Percentiles rank a stretch among this genome's conserved stretches.
phyloP scores from a whole-genome alignment of 1,140 invertebrate genomes.

The Laupala kohalensis region DNA sequence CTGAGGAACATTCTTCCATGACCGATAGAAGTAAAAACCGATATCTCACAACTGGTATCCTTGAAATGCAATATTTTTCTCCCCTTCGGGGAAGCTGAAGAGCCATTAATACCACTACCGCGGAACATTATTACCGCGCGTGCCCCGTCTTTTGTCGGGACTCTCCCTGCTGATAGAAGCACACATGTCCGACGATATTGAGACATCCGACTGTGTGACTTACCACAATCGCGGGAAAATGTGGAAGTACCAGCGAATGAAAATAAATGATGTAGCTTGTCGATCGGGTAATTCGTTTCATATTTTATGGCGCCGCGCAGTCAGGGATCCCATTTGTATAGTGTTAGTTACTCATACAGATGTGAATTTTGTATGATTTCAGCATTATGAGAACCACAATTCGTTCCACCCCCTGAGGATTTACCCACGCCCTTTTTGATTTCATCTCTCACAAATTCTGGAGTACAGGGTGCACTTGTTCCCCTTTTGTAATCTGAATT shows the following conservation, averaged over 20 bases:
- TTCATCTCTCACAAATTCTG: too few species aligned
- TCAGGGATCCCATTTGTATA: not conserved
- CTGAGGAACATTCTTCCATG: too few species aligned
- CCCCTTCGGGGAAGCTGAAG: too few species aligned
- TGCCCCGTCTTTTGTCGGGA: not conserved
- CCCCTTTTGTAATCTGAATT: too few species aligned
- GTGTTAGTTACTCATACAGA: not conserved
- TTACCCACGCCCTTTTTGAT: not conserved
- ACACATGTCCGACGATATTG: not conserved
- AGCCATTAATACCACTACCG: too few species aligned
- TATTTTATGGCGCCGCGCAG: not conserved
- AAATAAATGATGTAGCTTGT: not conserved
- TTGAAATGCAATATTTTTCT: not conserved
- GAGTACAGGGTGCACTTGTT: too few species aligned
- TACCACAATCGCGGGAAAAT: not conserved
- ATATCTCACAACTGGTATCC: too few species aligned
- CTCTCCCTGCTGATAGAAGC: too few species aligned
- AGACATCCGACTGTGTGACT: not conserved
- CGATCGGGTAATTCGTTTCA: not conserved
- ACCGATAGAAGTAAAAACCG: too few species aligned
- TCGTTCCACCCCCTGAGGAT: not conserved
- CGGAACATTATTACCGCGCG: too few species aligned
- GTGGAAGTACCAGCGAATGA: not conserved
- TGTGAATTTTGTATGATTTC: not conserved
- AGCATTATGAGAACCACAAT: not conserved